phyloP scores from a whole-genome alignment of 2,113 vertebrate genomes.

The Platysteira castanea region DNA sequence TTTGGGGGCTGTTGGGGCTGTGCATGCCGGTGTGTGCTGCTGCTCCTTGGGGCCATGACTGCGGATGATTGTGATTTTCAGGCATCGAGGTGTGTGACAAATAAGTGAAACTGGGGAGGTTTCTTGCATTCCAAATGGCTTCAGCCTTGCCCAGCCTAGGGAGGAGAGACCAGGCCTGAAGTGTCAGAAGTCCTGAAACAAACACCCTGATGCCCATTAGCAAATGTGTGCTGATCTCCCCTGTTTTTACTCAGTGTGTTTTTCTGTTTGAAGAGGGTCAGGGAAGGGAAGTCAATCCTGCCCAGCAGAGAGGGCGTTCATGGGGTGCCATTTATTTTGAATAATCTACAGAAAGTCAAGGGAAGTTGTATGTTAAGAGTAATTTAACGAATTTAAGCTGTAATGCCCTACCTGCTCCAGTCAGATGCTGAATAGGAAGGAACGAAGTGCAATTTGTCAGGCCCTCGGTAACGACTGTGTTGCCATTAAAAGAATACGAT shows the following conservation, averaged over 20 bases:
- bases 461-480: neutral
- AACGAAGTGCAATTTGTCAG: conserved; percentile 23
- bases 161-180: neutral
- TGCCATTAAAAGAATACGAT: conserved; percentile 54
- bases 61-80: neutral
- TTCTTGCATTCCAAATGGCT: neutral
- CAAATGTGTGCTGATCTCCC: fast-evolving
- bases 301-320: fast-evolving
- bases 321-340: neutral
- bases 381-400: neutral
- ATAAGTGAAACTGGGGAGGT: neutral
- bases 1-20: neutral
- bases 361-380: neutral
- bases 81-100: neutral
- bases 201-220: fast-evolving
- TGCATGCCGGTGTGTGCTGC: neutral
- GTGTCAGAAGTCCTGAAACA: neutral
- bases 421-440: neutral
- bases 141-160: neutral
- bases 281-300: neutral
- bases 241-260: fast-evolving
- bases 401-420: conserved; percentile 23
- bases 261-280: neutral
- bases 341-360: conserved; percentile 5
- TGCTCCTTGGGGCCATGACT: neutral